Evolutionary conservation across 1,140 invertebrate species (phyloP), one percentile per base, ranked within the genome.

Genomic region (Aphaenogaster floridana): DNA sequence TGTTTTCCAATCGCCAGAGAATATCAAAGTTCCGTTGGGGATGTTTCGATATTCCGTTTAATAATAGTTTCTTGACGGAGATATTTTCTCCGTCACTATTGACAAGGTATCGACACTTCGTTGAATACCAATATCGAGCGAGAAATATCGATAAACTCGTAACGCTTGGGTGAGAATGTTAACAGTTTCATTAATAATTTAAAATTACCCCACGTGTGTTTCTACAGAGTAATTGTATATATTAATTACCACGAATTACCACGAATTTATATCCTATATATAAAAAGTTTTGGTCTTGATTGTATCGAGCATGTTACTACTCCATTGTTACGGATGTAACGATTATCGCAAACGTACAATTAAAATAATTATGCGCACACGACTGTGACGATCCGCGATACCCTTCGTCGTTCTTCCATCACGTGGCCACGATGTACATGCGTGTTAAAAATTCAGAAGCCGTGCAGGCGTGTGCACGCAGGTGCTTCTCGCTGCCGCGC

Each of bases 381-480:
- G 17, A 59, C 39, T 83, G 79, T 72, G 52, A 83, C 69, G 68
- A 59, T 45, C 6, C 54, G 52, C 17, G 45, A 39, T 64, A 74
- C 69, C n/a, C 66, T 90, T 54, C 72, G 57, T 54, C 72, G 71
- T 69, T 86, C 72, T 77, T 87, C 66, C 52, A 76, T 71, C 77
- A 21, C 81, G 83, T 76, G 74, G 34, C 69, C 36, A 8, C 50
- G n/a, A 39, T 39, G 71, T 74, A 5, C 28, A 21, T 21, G 68
- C 63, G 42, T 48, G 88, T 81, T 78, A 76, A 79, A 79, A 88
- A 89, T 89, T 88, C 81, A 77, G 48, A 50, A 17, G 34, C 48
- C 28, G 81, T 81, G 45, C 28, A 36, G 28, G 3, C 69, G 50
- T 50, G 34, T 17, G 66, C 63, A 68, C 54, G 54, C 54, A 83